Evolutionary conservation across 2,797 vertebrate species (phyloP).

Genomic region (Tangara arthus): DNA sequence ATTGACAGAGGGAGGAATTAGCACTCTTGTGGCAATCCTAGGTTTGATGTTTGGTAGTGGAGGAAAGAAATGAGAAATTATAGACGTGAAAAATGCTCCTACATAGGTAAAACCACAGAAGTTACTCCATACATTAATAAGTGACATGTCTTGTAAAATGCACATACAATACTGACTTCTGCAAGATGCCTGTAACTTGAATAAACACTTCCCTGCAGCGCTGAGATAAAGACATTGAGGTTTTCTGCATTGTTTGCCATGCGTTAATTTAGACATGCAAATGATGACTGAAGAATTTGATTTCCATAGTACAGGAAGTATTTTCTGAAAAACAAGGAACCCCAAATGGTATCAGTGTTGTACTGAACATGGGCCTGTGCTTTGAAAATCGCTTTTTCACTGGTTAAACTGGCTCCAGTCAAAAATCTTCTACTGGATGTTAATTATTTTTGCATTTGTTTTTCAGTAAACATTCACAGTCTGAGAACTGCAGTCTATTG

Average conservation of each 20-base stretch:
- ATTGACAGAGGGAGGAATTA: background rate
- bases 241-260: background rate
- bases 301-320: background rate
- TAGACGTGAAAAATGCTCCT: background rate
- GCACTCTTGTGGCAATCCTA: background rate
- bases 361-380: background rate
- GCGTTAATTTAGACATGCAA: constrained; percentile 25
- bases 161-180: background rate
- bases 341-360: background rate
- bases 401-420: background rate
- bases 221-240: background rate
- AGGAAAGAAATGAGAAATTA: background rate
- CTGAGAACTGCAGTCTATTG: background rate
- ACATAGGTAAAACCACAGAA: background rate
- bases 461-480: background rate
- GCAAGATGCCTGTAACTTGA: background rate
- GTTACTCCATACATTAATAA: background rate
- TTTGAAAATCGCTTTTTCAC: background rate
- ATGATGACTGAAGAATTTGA: background rate
- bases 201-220: background rate
- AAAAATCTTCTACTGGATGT: background rate
- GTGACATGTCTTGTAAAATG: background rate
- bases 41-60: background rate
- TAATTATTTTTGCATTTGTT: background rate
- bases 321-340: background rate